Evolutionary conservation across 2,113 vertebrate genomes (phyloP).

Genomic region (Oxyura jamaicensis): DNA sequence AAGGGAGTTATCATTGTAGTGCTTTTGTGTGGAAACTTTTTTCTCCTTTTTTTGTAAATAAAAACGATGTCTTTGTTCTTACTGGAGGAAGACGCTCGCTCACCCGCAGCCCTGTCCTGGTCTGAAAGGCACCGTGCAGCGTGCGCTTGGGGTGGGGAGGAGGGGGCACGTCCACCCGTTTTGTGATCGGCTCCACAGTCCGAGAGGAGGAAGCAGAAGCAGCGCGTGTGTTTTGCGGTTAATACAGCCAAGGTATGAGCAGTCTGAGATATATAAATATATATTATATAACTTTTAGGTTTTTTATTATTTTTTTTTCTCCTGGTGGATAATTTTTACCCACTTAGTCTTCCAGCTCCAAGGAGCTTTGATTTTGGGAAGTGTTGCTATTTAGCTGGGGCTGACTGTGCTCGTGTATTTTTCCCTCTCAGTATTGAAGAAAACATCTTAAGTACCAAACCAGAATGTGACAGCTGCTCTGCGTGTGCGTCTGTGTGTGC

Average conservation of each 20-base stretch:
- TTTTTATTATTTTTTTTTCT: conserved; percentile 17
- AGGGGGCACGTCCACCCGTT: neutral
- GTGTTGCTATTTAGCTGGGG: conserved; percentile 16
- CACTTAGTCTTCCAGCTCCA: conserved; percentile 58
- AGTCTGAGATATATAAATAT: conserved; percentile 36
- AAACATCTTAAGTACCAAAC: conserved; percentile 54
- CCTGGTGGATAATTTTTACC: conserved; percentile 29
- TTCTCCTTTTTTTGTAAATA: conserved; percentile 72
- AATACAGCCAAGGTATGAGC: neutral
- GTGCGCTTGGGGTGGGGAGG: neutral
- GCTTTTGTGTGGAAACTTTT: conserved; percentile 83
- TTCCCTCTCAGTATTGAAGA: conserved; percentile 26
- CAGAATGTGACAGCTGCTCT: conserved; percentile 19
- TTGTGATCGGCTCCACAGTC: neutral
- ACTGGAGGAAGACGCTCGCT: conserved; percentile 69
- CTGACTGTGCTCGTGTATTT: conserved; percentile 23
- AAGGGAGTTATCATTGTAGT: conserved; percentile 83
- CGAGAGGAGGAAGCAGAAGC: conserved; percentile 3
- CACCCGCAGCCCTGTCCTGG: conserved; percentile 62
- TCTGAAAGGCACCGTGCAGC: conserved; percentile 47
- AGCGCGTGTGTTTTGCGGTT: neutral
- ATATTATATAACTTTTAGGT: neutral
- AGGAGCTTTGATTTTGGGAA: conserved; percentile 52
- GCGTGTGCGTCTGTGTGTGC: neutral
- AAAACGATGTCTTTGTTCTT: conserved; percentile 81